Conservation (phyloP, 1,140 invertebrate species). For the Cyphomyrmex costatus region DNA sequence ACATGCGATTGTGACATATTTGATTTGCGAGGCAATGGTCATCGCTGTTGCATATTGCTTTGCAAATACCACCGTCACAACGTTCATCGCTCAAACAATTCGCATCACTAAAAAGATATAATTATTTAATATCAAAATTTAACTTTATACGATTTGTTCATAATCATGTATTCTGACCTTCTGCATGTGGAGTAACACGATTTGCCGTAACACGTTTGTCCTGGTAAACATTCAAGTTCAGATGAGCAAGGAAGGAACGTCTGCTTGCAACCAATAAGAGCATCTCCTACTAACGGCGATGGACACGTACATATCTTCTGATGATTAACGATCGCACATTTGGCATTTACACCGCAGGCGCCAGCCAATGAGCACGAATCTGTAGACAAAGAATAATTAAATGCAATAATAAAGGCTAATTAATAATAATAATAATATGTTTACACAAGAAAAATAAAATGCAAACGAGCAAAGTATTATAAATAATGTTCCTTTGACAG, state of each 20-base stretch:
- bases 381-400: neutral
- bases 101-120: slow-evolving; percentile 88
- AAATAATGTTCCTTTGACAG: neutral
- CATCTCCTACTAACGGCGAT: slow-evolving; percentile 91
- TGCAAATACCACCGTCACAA: slow-evolving; percentile 93
- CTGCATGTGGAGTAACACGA: slow-evolving; percentile 92
- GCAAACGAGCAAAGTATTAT: neutral
- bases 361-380: slow-evolving; percentile 91
- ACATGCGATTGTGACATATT: slow-evolving; percentile 95
- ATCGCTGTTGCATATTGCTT: slow-evolving; percentile 94
- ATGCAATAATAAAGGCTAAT: neutral
- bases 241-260: slow-evolving; percentile 88
- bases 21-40: slow-evolving; percentile 92
- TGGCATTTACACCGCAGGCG: slow-evolving; percentile 94
- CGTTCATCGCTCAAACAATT: slow-evolving; percentile 94
- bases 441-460: neutral
- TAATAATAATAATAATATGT: neutral
- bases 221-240: slow-evolving; percentile 90
- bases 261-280: slow-evolving; percentile 91
- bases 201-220: slow-evolving; percentile 91
- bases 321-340: slow-evolving; percentile 91
- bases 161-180: slow-evolving; percentile 86
- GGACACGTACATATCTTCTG: slow-evolving; percentile 92
- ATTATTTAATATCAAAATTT: neutral
- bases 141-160: neutral